phyloP scores from a whole-genome alignment of 2,797 vertebrate species.

The Amphiprion clarkii region DNA sequence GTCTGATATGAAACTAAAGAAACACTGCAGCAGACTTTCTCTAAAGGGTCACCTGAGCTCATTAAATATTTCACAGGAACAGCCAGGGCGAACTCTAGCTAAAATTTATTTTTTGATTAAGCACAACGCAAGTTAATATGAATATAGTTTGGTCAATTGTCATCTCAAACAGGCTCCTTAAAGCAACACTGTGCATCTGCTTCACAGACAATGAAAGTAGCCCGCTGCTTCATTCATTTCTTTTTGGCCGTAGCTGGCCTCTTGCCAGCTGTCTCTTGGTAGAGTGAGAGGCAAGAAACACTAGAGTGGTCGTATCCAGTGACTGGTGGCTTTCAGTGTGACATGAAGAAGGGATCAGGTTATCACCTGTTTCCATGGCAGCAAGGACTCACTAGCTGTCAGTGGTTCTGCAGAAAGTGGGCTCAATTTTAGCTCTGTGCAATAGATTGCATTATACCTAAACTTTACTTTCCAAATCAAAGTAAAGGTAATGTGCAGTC shows the following conservation, averaged over 20 bases:
- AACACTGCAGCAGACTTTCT: conserved; percentile 4
- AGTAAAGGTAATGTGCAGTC: background rate
- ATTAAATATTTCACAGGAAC: conserved; percentile 70
- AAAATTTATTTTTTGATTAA: no score
- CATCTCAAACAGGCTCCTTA: background rate
- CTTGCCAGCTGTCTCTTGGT: conserved; percentile 41
- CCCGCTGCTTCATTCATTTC: conserved; percentile 5
- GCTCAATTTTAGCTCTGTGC: background rate
- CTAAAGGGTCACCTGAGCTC: conserved; percentile 26
- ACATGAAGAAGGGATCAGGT: conserved; percentile 69
- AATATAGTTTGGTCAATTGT: background rate
- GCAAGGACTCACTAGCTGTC: conserved; percentile 23
- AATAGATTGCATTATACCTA: background rate
- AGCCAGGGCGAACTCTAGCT: background rate
- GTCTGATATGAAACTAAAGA: background rate
- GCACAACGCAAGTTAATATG: no score
- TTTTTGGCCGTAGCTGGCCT: background rate
- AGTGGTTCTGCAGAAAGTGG: conserved; percentile 14
- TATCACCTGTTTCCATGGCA: conserved; percentile 59
- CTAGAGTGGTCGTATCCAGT: conserved; percentile 69
- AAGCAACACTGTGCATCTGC: conserved; percentile 3
- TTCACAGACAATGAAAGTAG: conserved; percentile 7
- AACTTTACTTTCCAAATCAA: background rate
- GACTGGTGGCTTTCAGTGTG: conserved; percentile 50
- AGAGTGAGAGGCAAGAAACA: conserved; percentile 67